These are phyloP conservation scores for Camptogramma bilineatum DNA, from an alignment of 2,888 invertebrate species.

Conservation along the genomic window DNA sequence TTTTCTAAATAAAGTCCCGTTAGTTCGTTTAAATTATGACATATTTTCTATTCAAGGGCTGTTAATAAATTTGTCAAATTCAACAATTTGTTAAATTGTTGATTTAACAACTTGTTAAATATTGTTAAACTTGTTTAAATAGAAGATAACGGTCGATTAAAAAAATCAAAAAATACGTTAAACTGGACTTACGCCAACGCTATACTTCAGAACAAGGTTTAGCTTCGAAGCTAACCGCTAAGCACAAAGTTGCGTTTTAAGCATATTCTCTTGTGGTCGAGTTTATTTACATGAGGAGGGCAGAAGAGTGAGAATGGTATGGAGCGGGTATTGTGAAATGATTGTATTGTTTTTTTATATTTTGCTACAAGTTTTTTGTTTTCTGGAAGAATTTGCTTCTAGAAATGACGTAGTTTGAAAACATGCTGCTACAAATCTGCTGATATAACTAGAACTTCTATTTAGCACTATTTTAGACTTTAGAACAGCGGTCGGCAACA, in stretches of 20 bases:
- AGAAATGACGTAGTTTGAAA: neutral
- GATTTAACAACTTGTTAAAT: too few species aligned
- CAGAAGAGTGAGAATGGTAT: conserved; percentile 56
- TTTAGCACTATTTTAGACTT: too few species aligned
- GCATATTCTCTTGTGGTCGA: conserved; percentile 44
- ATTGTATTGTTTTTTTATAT: conserved; percentile 48
- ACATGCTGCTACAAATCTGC: conserved; percentile 1
- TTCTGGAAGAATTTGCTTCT: neutral
- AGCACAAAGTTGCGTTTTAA: conserved; percentile 59
- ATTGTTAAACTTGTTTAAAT: too few species aligned
- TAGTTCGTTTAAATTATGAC: too few species aligned
- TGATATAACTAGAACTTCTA: neutral
- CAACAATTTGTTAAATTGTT: too few species aligned
- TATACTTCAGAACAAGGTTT: conserved; percentile 3
- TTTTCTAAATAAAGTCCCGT: too few species aligned
- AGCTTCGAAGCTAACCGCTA: conserved; percentile 58
- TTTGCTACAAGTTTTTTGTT: neutral
- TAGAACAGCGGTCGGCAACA: too few species aligned
- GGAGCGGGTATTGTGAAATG: conserved; percentile 50
- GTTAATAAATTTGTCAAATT: too few species aligned
- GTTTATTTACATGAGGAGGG: conserved; percentile 57
- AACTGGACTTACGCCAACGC: neutral
- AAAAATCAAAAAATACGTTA: neutral
- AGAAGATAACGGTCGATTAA: neutral
- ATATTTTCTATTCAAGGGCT: too few species aligned